Evolutionary conservation across 1,140 invertebrate genomes (phyloP), one percentile per base, ranked within the genome.

Genomic region (Atta colombica): DNA sequence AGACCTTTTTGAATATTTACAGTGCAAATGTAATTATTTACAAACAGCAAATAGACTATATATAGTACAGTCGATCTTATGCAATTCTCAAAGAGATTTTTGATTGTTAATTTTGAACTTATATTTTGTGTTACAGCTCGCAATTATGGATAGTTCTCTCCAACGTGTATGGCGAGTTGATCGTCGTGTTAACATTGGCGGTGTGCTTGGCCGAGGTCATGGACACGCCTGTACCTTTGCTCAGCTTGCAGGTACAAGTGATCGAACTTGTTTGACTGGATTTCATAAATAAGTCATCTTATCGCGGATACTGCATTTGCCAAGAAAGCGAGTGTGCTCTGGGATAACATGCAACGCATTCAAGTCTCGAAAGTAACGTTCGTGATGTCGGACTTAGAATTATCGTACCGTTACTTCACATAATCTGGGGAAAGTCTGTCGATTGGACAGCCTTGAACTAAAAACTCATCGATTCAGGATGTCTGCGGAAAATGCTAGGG

Each of bases 141-240:
- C 95, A 96, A 80, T 90, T 97, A 91, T 97, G 96, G 96, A 93
- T 96, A 66, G 94, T 96, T 2, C 91, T 97, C 5, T 96, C 96
- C 85, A 96, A 96, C 16, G 94, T 97, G 55, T 97, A 97, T 91
- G 97, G 96, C 3, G 96, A 97, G 88, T 87, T 96, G 5, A 84
- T 97, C 6, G 94, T 97, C n/a, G 94, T 97, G 5, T 85, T 97
- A 7, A 96, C 96, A 93, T 91, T 96, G 55, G 95, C 96, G n/a
- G 95, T 96, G 21, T 96, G 96, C 85, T 89, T 97, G 12, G 96
- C 96, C 49, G 96, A 97, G 92, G 96, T 96, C 18, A 96, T 97
- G 94, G 96, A 97, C 90, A 96, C 96, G 74, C 94, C 95, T 21
- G 95, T 96, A 28, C 95, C 95, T 61, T 93, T 96, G 3, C 93